Evolutionary conservation across 2,888 invertebrate genomes (phyloP), one percentile per base, ranked within the genome.

Genomic region (Polylopha cassiicola): DNA sequence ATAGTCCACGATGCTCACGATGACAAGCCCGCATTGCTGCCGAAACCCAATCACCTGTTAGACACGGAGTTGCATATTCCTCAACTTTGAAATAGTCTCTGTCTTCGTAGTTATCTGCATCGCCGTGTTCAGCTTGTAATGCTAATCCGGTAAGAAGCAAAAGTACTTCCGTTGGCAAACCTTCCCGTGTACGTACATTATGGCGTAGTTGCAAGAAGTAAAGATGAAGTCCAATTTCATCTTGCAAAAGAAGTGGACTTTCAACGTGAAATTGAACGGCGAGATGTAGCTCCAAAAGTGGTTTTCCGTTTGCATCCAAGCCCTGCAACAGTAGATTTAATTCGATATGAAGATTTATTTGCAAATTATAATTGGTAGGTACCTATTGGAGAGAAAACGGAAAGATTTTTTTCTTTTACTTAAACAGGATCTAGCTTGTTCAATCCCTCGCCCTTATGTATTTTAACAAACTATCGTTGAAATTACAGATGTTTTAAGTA

Each of bases 171-270:
- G 87, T 85, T 9, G 88, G 87, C 26, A 84, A 58, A 10, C 71
- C 89, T 73, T 90, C 92, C 68, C 91, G 87, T 44, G 90, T 88
- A 46, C 90, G 88, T 48, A 92, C 89, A 85, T 99, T 99, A 81
- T 95, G 92, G 49, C 95, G 92, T 70, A 99, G 86, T 86, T 99
- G 98, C 59, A 95, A 88, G 85, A 97, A 99, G 81, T 98, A 99
- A 69, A 97, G 93, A 73, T 95, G 95, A 43, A 96, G 89, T 37
- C 97, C 95, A 56, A 94, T 90, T 66, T 95, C 95, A 87, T 98
- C 97, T 79, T 95, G 92, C 66, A 97, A 87, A 51, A 97, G 89
- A 58, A 95, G 89, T 46, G 95, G 95, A 69, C 95, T 95, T 85
- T 97, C 96, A 64, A 97, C 93, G 86, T 97, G 97, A 81, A 95